Conservation (phyloP, 1,140 invertebrate species). For the Lucilia sericata region DNA sequence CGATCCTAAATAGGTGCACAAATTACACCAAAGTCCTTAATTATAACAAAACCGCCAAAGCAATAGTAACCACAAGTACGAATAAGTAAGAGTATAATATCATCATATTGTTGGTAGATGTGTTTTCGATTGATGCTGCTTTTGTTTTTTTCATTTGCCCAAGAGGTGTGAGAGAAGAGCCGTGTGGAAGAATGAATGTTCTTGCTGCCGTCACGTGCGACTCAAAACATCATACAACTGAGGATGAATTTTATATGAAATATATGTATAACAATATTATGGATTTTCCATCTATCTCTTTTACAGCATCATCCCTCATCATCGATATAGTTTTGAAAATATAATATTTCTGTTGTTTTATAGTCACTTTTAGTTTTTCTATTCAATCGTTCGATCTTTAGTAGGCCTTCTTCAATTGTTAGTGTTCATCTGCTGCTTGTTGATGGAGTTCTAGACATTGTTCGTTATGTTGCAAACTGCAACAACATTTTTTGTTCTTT, state of each 20-base stretch:
- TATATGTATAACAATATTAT: neutral
- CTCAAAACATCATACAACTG: neutral
- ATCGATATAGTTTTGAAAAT: neutral
- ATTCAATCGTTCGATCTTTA: neutral
- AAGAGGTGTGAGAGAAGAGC: neutral
- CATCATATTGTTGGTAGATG: neutral
- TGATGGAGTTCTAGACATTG: neutral
- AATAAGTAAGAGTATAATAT: neutral
- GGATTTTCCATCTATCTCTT: neutral
- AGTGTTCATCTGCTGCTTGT: neutral
- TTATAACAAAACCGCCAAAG: conserved; percentile 66
- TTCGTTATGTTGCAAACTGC: conserved; percentile 6
- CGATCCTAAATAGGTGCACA: conserved; percentile 68
- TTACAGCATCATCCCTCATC: neutral
- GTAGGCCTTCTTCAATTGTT: neutral
- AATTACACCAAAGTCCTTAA: conserved; percentile 68
- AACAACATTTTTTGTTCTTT: neutral
- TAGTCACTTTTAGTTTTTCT: neutral
- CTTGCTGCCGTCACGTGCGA: conserved; percentile 43
- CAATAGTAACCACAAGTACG: conserved; percentile 30
- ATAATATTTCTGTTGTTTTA: neutral
- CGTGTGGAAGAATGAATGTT: neutral
- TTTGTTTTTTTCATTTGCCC: too few species aligned
- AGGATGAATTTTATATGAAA: neutral
- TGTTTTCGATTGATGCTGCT: neutral